Evolutionary conservation across 2,888 invertebrate species (phyloP), one percentile per base, ranked within the genome.

Genomic region (Euphydryas editha): DNA sequence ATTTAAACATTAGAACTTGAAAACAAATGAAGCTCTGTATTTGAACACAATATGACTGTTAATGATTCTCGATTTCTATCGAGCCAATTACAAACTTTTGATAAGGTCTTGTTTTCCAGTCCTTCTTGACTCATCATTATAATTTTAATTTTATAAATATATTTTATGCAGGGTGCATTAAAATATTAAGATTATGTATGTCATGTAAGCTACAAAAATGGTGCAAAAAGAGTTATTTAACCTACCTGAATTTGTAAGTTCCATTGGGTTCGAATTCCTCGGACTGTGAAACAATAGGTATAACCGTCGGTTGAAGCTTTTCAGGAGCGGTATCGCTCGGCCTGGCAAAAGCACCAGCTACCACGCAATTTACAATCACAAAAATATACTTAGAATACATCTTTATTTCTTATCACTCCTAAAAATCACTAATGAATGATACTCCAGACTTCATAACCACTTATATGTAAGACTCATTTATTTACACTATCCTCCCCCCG

Each of bases 401-500:
- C 59, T 81, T 71, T 70, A 66, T 62, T 77, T 67, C 63, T 72
- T 62, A 65, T 76, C 79, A 79, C 83, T 85, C 82, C 83, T 78
- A 82, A 86, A 85, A 84, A 83, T 75, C 72, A 84, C 77, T 81
- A 81, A 82, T 84, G 83, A 88, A 82, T 91, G 90, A 83, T 85
- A 80, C 82, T 89, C 90, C 89, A 87, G 87, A 88, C 82, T 84
- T 80, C 81, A 81, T 82, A 78, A 81, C 77, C 83, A 87, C 87
- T 81, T 92, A 89, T 92, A 91, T 86, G 91, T 92, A 90, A 88
- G 86, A 78, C 76, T 87, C 87, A 88, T 86, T 84, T 92, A 91
- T 92, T 92, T 90, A 86, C 92, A 88, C 84, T 90, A 87, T 78
- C 84, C 88, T 86, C 90, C 92, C 92, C 90, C 90, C 92, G 86